Conservation (phyloP, 2,113 vertebrate genomes). For the Pedionomus torquatus region DNA sequence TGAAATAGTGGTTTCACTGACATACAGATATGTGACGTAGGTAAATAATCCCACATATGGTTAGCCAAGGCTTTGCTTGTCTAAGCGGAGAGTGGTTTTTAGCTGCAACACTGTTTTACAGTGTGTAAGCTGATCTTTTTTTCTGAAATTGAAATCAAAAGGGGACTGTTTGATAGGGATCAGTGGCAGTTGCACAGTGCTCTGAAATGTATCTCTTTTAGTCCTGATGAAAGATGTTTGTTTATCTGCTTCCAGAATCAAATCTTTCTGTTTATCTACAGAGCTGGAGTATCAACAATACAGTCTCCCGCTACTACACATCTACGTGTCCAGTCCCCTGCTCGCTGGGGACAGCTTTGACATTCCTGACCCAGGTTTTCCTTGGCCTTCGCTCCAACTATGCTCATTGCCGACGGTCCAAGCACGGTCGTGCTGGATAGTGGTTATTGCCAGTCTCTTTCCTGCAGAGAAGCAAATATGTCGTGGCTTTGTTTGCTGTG, state of each 20-base stretch:
- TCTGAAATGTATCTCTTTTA: slow-evolving; percentile 2
- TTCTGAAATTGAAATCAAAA: slow-evolving; percentile 33
- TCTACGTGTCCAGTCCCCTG: not conserved
- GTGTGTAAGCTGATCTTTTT: not conserved
- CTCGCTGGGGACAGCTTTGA: not conserved
- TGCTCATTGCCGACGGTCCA: not conserved
- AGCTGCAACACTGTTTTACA: not conserved
- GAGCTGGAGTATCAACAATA: not conserved
- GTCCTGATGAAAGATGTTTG: not conserved
- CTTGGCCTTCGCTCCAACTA: not conserved
- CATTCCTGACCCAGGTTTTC: not conserved
- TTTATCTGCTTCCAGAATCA: slow-evolving; percentile 26
- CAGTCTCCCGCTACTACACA: not conserved
- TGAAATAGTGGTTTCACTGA: not conserved
- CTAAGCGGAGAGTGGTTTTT: not conserved
- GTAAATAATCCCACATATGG: slow-evolving; percentile 10
- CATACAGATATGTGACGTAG: not conserved
- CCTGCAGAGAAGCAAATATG: not conserved
- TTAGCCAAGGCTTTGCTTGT: not conserved
- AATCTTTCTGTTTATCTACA: slow-evolving; percentile 21
- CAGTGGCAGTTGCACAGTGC: not conserved
- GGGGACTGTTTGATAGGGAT: not conserved
- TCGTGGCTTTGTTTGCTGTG: not conserved
- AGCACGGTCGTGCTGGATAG: not conserved
- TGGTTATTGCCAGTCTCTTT: not conserved